These are phyloP conservation scores for Musca vetustissima DNA, from an alignment of 1,140 invertebrate species.

Conservation along the genomic window DNA sequence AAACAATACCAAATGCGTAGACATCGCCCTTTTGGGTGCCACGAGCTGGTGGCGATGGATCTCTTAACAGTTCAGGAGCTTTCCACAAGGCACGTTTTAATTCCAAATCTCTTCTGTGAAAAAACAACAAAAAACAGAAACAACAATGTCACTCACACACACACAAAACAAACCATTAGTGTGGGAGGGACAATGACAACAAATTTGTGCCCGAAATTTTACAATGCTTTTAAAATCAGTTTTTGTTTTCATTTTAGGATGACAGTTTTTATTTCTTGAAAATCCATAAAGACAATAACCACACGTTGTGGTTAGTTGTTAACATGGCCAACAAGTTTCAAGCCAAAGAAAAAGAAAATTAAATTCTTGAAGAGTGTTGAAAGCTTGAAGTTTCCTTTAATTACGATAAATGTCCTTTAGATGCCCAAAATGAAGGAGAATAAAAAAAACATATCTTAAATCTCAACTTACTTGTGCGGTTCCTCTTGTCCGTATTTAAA, in stretches of 20 bases:
- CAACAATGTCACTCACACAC: neutral
- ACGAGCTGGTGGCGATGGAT: slow-evolving; percentile 62
- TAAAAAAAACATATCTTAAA: neutral
- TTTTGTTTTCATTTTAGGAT: too few relatives aligned
- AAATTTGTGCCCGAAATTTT: too few relatives aligned
- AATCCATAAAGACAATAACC: too few relatives aligned
- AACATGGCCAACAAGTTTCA: too few relatives aligned
- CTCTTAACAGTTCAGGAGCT: slow-evolving; percentile 82
- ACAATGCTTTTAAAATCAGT: too few relatives aligned
- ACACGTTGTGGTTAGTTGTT: too few relatives aligned
- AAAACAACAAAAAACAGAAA: neutral
- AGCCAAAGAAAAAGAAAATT: neutral
- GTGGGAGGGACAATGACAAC: neutral
- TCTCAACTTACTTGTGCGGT: slow-evolving; percentile 59
- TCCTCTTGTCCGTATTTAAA: slow-evolving; percentile 76
- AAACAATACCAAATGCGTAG: slow-evolving; percentile 88
- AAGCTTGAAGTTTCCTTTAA: too few relatives aligned
- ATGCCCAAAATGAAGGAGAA: neutral
- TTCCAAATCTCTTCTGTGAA: slow-evolving; percentile 57
- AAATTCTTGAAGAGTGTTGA: too few relatives aligned
- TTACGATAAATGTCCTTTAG: too few relatives aligned
- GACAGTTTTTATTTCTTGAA: too few relatives aligned
- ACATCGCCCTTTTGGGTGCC: slow-evolving; percentile 85
- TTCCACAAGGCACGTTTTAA: slow-evolving; percentile 77
- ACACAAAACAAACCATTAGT: neutral